Evolutionary conservation across 2,113 vertebrate species (phyloP).

Genomic region (Mesoclemmys tuberculata): DNA sequence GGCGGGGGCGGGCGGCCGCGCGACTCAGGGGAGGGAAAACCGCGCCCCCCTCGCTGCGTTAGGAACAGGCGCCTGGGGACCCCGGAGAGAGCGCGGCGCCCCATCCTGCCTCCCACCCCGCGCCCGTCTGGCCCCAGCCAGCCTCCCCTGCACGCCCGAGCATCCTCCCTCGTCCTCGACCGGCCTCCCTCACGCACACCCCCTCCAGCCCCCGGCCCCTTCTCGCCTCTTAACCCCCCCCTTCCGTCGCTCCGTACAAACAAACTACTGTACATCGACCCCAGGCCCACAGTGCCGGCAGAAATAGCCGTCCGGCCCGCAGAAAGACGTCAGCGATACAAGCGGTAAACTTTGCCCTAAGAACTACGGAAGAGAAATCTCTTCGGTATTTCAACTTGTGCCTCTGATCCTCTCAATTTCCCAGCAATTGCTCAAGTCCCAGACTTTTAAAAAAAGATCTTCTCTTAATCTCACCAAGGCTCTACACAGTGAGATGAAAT

Average conservation of each 20-base stretch:
- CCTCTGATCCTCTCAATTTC: accelerated
- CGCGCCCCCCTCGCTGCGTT: neutral
- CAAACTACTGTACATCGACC: too few relatives aligned
- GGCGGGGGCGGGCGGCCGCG: too few relatives aligned
- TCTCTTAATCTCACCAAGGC: neutral
- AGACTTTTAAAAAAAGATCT: neutral
- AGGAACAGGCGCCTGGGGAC: neutral
- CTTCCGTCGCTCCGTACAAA: neutral
- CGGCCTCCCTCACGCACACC: neutral
- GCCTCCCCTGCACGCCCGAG: neutral
- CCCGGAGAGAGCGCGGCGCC: neutral
- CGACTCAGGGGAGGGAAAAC: neutral
- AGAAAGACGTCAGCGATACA: neutral
- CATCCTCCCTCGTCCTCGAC: neutral
- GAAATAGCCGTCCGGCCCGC: neutral
- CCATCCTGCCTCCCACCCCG: neutral
- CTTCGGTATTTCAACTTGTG: neutral
- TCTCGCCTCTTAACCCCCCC: neutral
- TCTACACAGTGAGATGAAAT: neutral
- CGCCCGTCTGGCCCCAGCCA: neutral
- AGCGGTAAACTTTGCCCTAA: neutral
- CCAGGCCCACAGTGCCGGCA: neutral
- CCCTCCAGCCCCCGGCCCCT: neutral
- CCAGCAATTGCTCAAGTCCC: neutral
- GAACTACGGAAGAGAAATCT: neutral